These are phyloP conservation scores for Thermophis baileyi DNA, from an alignment of 2,113 vertebrate species.

Conservation along the genomic window DNA sequence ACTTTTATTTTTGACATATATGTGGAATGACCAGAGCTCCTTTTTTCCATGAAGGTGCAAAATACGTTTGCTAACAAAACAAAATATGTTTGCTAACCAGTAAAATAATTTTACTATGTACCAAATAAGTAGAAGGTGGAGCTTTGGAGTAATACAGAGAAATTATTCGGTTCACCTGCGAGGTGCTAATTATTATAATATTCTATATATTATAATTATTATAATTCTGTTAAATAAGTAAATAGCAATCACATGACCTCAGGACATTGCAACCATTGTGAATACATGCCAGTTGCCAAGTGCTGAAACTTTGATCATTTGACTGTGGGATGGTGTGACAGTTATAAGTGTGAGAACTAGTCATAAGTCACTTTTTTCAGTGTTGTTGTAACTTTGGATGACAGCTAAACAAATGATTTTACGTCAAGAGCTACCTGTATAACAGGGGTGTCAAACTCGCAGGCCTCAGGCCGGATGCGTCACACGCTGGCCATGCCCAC, in stretches of 20 bases:
- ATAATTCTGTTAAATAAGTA: background rate
- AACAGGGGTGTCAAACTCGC: too few species aligned
- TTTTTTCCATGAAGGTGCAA: background rate
- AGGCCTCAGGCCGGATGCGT: too few species aligned
- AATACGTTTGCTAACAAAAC: background rate
- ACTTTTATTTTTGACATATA: background rate
- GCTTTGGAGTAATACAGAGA: background rate
- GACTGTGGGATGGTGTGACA: background rate
- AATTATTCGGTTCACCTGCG: background rate
- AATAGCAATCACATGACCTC: background rate
- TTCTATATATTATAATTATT: background rate
- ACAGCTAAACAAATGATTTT: background rate
- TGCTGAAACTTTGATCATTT: background rate
- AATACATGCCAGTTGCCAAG: background rate
- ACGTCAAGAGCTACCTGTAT: background rate
- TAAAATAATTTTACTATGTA: background rate
- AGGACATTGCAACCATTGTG: background rate
- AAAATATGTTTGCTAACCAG: background rate
- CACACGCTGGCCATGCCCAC: too few species aligned
- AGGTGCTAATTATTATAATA: background rate
- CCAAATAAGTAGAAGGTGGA: background rate
- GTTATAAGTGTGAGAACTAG: background rate
- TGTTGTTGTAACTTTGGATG: background rate
- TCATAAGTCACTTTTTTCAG: background rate
- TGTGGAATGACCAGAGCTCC: background rate